phyloP scores from a whole-genome alignment of 2,797 vertebrate genomes.

The Rousettus madagascariensis region DNA sequence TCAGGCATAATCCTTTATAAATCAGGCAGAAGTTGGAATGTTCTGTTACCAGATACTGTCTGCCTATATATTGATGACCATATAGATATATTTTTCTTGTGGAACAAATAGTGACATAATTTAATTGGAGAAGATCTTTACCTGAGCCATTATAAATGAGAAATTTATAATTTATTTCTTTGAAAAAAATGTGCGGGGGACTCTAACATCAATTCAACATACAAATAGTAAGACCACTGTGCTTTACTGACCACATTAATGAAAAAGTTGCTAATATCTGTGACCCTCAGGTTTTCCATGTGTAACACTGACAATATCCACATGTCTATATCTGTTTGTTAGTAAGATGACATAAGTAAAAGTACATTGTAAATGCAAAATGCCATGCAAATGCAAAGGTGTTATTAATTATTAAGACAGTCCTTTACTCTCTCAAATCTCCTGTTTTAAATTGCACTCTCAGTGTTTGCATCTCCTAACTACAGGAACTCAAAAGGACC shows the following conservation, averaged over 20 bases:
- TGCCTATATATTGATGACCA: background rate
- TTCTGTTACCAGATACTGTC: background rate
- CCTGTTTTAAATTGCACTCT: conserved; percentile 4
- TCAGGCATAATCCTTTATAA: background rate
- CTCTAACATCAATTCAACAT: background rate
- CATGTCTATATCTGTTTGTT: background rate
- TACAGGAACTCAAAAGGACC: conserved; percentile 49
- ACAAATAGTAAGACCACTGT: background rate
- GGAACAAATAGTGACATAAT: background rate
- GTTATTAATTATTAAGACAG: background rate
- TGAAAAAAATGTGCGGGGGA: background rate
- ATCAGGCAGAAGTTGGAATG: background rate
- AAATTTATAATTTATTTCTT: background rate
- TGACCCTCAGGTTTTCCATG: background rate
- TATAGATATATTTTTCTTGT: background rate
- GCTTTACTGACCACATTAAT: background rate
- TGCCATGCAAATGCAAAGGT: background rate
- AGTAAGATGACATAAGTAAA: background rate
- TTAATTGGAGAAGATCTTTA: background rate
- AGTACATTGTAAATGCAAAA: background rate
- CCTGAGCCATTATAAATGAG: background rate
- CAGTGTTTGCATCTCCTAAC: background rate
- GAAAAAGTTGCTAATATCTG: background rate
- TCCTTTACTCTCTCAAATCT: background rate
- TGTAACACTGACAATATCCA: background rate